These are phyloP conservation scores for Apodemia mormo DNA, from an alignment of 2,888 invertebrate genomes.

Conservation along the genomic window DNA sequence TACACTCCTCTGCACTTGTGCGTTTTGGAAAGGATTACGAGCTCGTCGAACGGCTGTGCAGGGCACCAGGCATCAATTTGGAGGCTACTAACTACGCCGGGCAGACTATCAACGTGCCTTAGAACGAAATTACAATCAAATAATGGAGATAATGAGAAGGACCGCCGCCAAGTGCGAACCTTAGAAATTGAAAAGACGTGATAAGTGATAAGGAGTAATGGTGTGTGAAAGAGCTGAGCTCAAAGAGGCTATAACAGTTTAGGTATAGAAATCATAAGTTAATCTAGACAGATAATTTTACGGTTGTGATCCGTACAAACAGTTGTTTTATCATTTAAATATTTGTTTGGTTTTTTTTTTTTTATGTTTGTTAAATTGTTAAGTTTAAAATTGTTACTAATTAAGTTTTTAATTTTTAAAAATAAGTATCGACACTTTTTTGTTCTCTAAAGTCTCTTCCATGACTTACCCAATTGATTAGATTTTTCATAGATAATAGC, in stretches of 20 bases:
- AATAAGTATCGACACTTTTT: background rate
- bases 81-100: too few relatives aligned
- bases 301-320: background rate
- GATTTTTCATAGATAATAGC: constrained; percentile 19
- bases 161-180: too few relatives aligned
- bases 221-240: background rate
- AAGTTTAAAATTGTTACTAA: background rate
- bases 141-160: too few relatives aligned
- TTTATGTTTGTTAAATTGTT: background rate
- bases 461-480: constrained; percentile 15
- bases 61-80: too few relatives aligned
- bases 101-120: too few relatives aligned
- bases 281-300: background rate
- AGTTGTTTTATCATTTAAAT: background rate
- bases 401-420: background rate
- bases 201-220: background rate
- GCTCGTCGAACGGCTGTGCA: too few relatives aligned
- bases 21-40: too few relatives aligned
- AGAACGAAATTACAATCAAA: too few relatives aligned
- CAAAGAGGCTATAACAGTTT: background rate
- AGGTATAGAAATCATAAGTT: background rate
- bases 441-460: constrained; percentile 6
- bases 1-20: too few relatives aligned
- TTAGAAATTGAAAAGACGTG: background rate
- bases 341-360: constrained; percentile 1